Evolutionary conservation across 1,140 invertebrate genomes (phyloP).

Genomic region (Cryptotermes secundus): DNA sequence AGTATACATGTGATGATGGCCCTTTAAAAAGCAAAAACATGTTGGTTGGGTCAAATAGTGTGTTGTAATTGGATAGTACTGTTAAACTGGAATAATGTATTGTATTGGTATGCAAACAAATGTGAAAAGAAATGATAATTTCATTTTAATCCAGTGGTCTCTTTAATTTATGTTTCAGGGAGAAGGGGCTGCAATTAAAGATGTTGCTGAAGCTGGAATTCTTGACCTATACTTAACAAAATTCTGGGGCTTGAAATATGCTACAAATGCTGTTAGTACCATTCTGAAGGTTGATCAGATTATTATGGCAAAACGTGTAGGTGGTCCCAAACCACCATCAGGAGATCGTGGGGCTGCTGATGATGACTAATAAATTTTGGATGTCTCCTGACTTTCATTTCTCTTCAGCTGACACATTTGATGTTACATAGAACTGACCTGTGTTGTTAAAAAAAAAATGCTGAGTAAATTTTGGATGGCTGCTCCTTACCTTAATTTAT

Average conservation of each 20-base stretch:
- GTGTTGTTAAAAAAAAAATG: not conserved
- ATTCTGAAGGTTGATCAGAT: slow-evolving; percentile 98
- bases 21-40: too few species aligned
- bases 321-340: slow-evolving; percentile 84
- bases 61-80: too few species aligned
- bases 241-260: slow-evolving; percentile 93
- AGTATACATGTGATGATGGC: too few species aligned
- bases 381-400: not conserved
- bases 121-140: not conserved
- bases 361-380: slow-evolving; percentile 46
- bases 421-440: not conserved
- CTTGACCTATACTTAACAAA: slow-evolving; percentile 87
- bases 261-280: slow-evolving; percentile 87
- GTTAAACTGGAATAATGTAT: too few species aligned
- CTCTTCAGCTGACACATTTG: not conserved
- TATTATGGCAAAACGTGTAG: slow-evolving; percentile 96
- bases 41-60: too few species aligned
- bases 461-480: not conserved
- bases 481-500: not conserved
- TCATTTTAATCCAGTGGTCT: not conserved
- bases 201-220: slow-evolving; percentile 74
- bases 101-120: too few species aligned
- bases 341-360: slow-evolving; percentile 57
- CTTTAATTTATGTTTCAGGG: slow-evolving; percentile 47
- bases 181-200: slow-evolving; percentile 61